Base-by-base conservation (phyloP, 2,113 vertebrate species). In the Ifrita kowaldi region DNA sequence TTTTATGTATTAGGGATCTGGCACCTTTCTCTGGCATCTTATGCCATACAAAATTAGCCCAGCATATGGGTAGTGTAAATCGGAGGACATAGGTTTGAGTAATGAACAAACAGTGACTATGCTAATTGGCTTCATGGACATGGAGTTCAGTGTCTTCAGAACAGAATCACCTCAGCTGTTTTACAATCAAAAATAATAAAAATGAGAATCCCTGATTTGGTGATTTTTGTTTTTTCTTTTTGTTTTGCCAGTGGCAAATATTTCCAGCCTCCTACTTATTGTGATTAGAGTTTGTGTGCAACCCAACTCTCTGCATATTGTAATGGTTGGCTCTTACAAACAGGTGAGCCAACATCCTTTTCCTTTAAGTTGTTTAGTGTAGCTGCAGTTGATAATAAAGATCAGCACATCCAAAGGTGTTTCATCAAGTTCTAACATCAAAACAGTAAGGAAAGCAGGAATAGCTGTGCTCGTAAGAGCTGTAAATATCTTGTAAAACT, bases 1-100 rank as follows among this genome's bases (percentile, higher is more conserved):
- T 93, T 95, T 92, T 90, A 74, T 84, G 60, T 92, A 81, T 95
- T 96, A 90, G 91, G 37, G 68, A 89, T 74, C 93, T 97, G 95
- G 95, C 92, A 74, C 83, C 86, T 96, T 86, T n/a, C 79, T 93
- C 46, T 93, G 92, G 88, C 83, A 74, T 93, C 86, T 84, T 78
- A 47, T 30, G 69, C 76, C 3, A 2, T 63, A 55, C 64, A 84
- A 67, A 93, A 89, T 96, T 90, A 97, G 89, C 56, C 80, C 69
- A 90, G 89, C 95, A 93, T 93, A 97, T 95, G 91, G 94, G 60
- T 50, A 81, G 85, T 75, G 80, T 95, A 78, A 84, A 88, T 82
- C 73, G 44, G 78, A 91, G 80, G 90, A 85, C 95, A 93, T 7
- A 84, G 83, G 74, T 95, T 81, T 95, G 89, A 94, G 50, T 95